Percentiles rank a stretch among this genome's conserved stretches.
Evolutionary conservation across 2,113 vertebrate species (phyloP).

Genomic region (Nesospiza acunhae): DNA sequence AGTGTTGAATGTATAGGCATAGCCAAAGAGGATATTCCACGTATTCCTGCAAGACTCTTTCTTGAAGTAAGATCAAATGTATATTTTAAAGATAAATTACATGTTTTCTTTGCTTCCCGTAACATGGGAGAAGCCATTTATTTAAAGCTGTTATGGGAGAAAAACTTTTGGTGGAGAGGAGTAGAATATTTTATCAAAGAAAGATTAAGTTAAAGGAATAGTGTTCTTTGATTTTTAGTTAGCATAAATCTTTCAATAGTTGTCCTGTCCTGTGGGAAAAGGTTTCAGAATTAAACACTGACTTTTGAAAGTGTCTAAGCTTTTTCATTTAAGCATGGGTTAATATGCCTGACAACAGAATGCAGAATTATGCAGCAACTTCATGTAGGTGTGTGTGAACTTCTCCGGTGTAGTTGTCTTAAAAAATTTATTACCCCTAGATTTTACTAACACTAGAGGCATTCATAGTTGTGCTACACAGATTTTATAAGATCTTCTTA

Average conservation of each 20-base stretch:
- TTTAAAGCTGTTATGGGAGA: neutral
- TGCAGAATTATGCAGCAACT: neutral
- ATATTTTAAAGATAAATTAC: conserved; percentile 8
- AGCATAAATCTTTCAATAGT: neutral
- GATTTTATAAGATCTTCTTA: neutral
- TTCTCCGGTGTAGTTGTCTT: neutral
- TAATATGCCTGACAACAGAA: neutral
- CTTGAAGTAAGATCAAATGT: conserved; percentile 9
- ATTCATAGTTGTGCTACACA: neutral
- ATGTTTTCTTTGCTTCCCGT: conserved; percentile 25
- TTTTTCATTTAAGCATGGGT: neutral
- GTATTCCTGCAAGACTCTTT: conserved; percentile 14
- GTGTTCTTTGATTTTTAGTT: neutral
- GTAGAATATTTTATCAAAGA: conserved; percentile 7
- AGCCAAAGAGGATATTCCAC: conserved; percentile 52
- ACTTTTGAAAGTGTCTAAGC: neutral
- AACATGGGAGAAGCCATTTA: neutral
- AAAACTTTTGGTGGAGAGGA: neutral
- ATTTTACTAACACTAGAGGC: conserved; percentile 17
- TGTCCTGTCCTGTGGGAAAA: neutral
- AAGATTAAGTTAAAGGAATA: neutral
- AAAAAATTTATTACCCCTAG: neutral
- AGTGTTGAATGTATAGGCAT: neutral
- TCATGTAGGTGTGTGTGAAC: neutral
- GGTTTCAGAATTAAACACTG: neutral